phyloP scores from a whole-genome alignment of 2,888 invertebrate genomes.

The Drosophila emarginata region DNA sequence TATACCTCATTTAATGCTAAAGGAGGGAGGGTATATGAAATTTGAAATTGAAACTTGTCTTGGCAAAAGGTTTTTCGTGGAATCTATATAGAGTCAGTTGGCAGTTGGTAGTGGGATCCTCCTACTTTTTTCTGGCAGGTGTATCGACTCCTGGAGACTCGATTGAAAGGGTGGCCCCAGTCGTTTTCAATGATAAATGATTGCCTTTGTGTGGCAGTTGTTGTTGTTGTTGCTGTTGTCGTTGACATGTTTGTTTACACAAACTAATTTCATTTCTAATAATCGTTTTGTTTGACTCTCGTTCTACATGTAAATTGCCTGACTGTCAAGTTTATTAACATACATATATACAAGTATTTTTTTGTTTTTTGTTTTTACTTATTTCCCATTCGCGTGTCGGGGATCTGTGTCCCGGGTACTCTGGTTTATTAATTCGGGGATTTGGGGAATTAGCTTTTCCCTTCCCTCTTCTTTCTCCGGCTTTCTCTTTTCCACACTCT shows the following conservation, averaged over 20 bases:
- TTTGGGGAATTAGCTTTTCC: conserved; percentile 73
- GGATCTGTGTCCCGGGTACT: conserved; percentile 49
- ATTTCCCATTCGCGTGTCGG: conserved; percentile 22
- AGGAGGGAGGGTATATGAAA: not conserved
- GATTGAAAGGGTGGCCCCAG: conserved; percentile 15
- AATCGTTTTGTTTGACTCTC: conserved; percentile 37
- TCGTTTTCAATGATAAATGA: conserved; percentile 46
- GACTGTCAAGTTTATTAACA: conserved; percentile 40
- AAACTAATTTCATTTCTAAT: conserved; percentile 61
- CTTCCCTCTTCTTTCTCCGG: conserved; percentile 2
- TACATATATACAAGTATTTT: conserved; percentile 50
- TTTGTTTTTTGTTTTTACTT: conserved; percentile 13
- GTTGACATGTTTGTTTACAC: conserved; percentile 74
- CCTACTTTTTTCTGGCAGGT: conserved; percentile 13
- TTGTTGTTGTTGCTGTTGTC: conserved; percentile 48
- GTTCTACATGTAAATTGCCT: conserved; percentile 46
- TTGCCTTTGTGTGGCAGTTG: not conserved
- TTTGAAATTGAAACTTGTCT: not conserved
- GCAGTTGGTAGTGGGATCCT: conserved; percentile 6
- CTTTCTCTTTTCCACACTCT: not conserved
- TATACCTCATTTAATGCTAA: not conserved
- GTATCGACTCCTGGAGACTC: not conserved
- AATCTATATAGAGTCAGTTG: conserved; percentile 6
- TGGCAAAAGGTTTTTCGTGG: conserved; percentile 7
- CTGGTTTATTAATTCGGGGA: conserved; percentile 76